Base-by-base conservation (phyloP, 2,888 invertebrate genomes). In the Mylabris sibirica region DNA sequence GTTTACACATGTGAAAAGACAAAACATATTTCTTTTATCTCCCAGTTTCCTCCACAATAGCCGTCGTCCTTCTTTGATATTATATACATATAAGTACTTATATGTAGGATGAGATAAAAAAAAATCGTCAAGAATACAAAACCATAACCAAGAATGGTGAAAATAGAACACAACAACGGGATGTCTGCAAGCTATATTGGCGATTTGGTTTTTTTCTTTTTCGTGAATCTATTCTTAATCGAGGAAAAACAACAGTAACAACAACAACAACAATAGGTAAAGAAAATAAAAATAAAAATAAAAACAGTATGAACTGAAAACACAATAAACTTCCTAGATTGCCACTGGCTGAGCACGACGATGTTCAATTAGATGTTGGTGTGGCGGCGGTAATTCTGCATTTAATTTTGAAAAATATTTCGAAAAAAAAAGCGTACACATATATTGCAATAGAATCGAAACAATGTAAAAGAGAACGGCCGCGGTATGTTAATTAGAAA, bases 1-100 rank as follows among this genome's bases (percentile, higher is more conserved):
- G 67, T 70, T 70, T 70, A 70, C 70, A 70, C 67, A 66, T 70
- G 70, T 66, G 66, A 70, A 67, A 69, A 66, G 66, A 67, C 70
- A 70, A 67, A 22, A 49, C 49, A 22, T 26, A 30, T 30, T 30
- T 30, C 30, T 30, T 30, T 30, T 30, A 30, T 26, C 14, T 5
- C 57, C 3, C 11, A 53, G 22, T 24, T 2, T 53, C 11, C 14
- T 26, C 6, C 24, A 6, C 24, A 20, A 9, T 49, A 2, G 20
- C 20, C 8, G 17, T 8, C 20, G 20, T 49, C 8, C 20, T 11
- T 49, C 49, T 49, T 49, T 22, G 49, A 49, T 49, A 20, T 22
- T 49, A 20, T 22, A 30, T 30, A 30, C 30, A n/a, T 30, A 30
- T 35, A 11, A 5, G 8, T 35, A 11, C 6, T 5, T 4, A 14